A percentile compares a stretch with the other conserved stretches of the same genome.
Conservation (phyloP, 2,888 invertebrate species). For the Plusia festucae region DNA sequence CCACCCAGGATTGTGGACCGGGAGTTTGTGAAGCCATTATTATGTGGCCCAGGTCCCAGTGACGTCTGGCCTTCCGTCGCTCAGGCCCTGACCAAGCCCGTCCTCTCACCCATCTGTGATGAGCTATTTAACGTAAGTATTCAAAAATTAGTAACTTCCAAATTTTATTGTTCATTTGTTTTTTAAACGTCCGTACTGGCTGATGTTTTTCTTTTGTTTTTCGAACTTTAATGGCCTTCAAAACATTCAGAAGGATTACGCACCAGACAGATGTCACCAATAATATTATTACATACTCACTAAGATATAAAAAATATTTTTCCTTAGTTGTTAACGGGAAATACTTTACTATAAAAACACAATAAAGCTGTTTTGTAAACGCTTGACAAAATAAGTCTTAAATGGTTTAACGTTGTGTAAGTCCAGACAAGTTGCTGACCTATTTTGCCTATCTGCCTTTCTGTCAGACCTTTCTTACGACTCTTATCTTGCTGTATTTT, state of each 20-base stretch:
- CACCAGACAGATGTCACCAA: too few species aligned
- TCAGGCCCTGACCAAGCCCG: constrained; percentile 73
- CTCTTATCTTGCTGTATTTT: neutral
- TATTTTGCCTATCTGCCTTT: neutral
- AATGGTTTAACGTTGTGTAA: neutral
- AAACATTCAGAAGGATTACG: too few species aligned
- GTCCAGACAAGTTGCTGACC: neutral
- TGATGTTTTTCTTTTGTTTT: too few species aligned
- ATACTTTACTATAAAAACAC: neutral
- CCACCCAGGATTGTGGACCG: constrained; percentile 77
- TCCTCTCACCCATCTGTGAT: constrained; percentile 77
- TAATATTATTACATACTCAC: too few species aligned
- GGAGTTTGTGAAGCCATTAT: constrained; percentile 68
- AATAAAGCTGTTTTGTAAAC: neutral
- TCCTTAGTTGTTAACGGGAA: too few species aligned
- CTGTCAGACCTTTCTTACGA: constrained; percentile 5
- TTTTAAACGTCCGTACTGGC: too few species aligned
- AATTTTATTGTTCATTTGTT: neutral
- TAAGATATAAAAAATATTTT: too few species aligned
- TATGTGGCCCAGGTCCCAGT: constrained; percentile 83
- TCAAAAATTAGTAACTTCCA: neutral
- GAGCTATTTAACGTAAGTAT: constrained; percentile 77
- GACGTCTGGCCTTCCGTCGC: constrained; percentile 80
- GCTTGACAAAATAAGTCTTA: constrained; percentile 1
- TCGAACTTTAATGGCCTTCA: too few species aligned